Base-by-base conservation (phyloP, 2,797 vertebrate species). In the Falco peregrinus region DNA sequence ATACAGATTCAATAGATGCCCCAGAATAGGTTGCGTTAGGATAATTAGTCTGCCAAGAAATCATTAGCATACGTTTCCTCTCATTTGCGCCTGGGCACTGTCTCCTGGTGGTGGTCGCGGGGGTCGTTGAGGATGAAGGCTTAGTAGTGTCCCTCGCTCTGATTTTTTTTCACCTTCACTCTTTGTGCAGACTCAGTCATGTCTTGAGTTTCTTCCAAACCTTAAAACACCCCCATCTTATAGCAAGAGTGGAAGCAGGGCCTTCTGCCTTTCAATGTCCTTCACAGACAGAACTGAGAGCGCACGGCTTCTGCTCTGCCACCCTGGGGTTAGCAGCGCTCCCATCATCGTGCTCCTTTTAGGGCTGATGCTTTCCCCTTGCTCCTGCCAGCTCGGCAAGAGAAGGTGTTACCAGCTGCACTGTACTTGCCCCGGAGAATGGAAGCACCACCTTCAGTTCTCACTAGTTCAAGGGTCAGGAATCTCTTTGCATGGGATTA, bases 261-360 rank as follows among this genome's bases (percentile, higher is more conserved):
- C 5, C n/a, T 76, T 67, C 53, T 76, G 47, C 41, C 51, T 67
- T 70, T 61, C 17, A 25, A 0, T 33, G 37, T 47, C 8, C 41
- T 53, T 70, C 35, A 28, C 35, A 43, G 35, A 11, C 1, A 1
- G 56, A 64, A 48, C 1, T n/a, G 26, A 59, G 56, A 59, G 18
- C 11, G 20, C 14, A 0, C 7, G 22, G 50, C n/a, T 48, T 47
- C 81, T 59, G n/a, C 60, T 68, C 37, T 82, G 65, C 54, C 60
- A 48, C 0, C 43, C 11, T 2, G 16, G 24, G 22, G n/a, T n/a
- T 5, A 59, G 37, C 45, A 59, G 50, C 2, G 0, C 45, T 51
- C 71, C 5, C 10, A 24, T 13, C 16, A 13, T 1, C 51, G 61
- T 8, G n/a, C 16, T 79, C 4, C 57, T 67, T 21, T 53, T 16